Evolutionary conservation across 2,113 vertebrate species (phyloP).

Genomic region (Tiliqua scincoides): DNA sequence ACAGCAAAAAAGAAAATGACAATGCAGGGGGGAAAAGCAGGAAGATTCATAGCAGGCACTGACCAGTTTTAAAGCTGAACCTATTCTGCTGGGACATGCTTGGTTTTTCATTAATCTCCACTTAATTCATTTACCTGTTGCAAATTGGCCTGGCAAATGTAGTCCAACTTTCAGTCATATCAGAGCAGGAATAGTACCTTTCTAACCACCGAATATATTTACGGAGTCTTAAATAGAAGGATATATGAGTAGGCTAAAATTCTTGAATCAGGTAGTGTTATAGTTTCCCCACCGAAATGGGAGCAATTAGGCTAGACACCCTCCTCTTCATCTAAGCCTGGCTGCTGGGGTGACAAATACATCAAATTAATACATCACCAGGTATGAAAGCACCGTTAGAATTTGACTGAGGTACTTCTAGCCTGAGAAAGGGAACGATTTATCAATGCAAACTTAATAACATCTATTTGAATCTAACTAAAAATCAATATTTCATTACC

Average conservation of each 20-base stretch:
- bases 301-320: constrained; percentile 68
- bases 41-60: background rate
- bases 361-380: constrained; percentile 87
- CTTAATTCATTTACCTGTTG: constrained; percentile 6
- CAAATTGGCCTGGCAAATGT: background rate
- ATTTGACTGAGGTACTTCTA: constrained; percentile 92
- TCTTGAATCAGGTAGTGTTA: constrained; percentile 59
- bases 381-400: constrained; percentile 84
- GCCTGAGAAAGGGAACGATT: constrained; percentile 90
- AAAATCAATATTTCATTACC: constrained; percentile 99
- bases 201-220: constrained; percentile 40
- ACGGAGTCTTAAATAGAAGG: constrained; percentile 1
- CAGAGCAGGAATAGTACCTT: background rate
- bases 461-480: constrained; percentile 99
- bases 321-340: constrained; percentile 68
- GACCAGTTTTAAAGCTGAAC: constrained; percentile 23
- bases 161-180: background rate
- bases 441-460: constrained; percentile 99
- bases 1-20: background rate
- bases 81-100: constrained; percentile 14
- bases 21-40: background rate
- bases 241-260: constrained; percentile 44
- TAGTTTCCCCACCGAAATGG: constrained; percentile 61
- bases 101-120: constrained; percentile 8
- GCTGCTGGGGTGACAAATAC: constrained; percentile 77